Conservation (phyloP, 2,888 invertebrate genomes). For the Clusia tigrina region DNA sequence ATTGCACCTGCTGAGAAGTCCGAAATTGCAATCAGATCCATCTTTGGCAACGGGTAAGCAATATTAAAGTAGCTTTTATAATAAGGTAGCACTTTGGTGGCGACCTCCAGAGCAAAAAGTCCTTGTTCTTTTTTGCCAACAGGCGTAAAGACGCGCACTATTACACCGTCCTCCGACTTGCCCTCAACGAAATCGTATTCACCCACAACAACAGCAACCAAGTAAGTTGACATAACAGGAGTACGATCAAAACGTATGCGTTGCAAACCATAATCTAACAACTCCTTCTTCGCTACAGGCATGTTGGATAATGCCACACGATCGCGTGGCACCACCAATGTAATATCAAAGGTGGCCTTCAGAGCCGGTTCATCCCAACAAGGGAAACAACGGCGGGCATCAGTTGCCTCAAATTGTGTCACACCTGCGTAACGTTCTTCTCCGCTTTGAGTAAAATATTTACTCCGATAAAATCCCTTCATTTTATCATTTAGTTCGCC, state of each 20-base stretch:
- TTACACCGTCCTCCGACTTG: constrained; percentile 80
- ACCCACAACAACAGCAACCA: constrained; percentile 93
- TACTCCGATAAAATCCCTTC: constrained; percentile 94
- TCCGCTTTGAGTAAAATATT: constrained; percentile 78
- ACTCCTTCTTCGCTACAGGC: constrained; percentile 70
- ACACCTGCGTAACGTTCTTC: constrained; percentile 85
- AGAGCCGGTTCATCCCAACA: constrained; percentile 98
- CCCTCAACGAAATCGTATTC: constrained; percentile 94
- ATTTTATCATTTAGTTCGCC: constrained; percentile 91
- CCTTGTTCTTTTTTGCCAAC: constrained; percentile 93
- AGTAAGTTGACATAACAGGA: constrained; percentile 94
- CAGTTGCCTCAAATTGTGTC: constrained; percentile 91
- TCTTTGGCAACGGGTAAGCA: constrained; percentile 94
- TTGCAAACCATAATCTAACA: constrained; percentile 65
- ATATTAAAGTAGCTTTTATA: constrained; percentile 95
- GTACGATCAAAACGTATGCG: constrained; percentile 78
- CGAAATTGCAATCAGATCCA: constrained; percentile 94
- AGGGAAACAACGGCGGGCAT: constrained; percentile 93
- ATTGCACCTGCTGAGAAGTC: constrained; percentile 96
- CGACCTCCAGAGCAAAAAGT: constrained; percentile 88
- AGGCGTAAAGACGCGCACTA: constrained; percentile 85
- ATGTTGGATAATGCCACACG: constrained; percentile 93
- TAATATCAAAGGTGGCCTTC: constrained; percentile 93
- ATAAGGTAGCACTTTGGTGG: constrained; percentile 90
- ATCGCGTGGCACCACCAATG: constrained; percentile 80